Percentiles rank a stretch among this genome's conserved stretches.
phyloP scores from a whole-genome alignment of 2,113 vertebrate genomes.

The Atrichornis clamosus region DNA sequence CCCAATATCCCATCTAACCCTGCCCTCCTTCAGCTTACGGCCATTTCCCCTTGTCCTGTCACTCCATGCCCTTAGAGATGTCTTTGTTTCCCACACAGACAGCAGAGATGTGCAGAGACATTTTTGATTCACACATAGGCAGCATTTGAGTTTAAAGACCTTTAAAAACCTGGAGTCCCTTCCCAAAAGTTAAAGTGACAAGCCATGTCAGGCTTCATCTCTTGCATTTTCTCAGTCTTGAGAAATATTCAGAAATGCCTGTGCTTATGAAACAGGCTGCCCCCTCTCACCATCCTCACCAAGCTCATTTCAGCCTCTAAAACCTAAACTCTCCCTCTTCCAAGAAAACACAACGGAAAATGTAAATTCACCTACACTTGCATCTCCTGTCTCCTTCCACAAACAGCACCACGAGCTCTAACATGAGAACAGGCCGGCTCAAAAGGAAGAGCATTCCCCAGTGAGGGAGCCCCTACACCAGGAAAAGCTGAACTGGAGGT shows the following conservation, averaged over 20 bases:
- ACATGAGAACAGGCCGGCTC: not conserved
- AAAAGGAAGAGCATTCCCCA: not conserved
- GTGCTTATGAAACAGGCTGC: not conserved
- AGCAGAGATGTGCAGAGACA: not conserved
- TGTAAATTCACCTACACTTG: rapidly evolving
- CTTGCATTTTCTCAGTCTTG: not conserved
- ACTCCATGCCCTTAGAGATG: too few relatives aligned
- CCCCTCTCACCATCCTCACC: not conserved
- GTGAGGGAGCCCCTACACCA: rapidly evolving
- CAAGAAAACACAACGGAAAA: not conserved
- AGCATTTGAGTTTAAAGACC: not conserved
- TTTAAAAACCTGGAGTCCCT: not conserved
- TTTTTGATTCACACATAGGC: rapidly evolving
- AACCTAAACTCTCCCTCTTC: not conserved
- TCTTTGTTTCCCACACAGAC: not conserved
- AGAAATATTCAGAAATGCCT: not conserved
- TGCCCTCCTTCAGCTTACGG: not conserved
- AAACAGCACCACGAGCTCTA: not conserved
- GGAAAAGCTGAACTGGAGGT: not conserved
- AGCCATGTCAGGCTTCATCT: rapidly evolving
- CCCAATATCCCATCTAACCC: not conserved
- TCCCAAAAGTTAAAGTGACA: not conserved
- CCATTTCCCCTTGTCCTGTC: not conserved
- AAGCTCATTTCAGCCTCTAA: not conserved
- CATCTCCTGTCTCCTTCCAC: not conserved